Evolutionary conservation across 2,113 vertebrate genomes (phyloP), one percentile per base, ranked within the genome.

Genomic region (Gyps fulvus): DNA sequence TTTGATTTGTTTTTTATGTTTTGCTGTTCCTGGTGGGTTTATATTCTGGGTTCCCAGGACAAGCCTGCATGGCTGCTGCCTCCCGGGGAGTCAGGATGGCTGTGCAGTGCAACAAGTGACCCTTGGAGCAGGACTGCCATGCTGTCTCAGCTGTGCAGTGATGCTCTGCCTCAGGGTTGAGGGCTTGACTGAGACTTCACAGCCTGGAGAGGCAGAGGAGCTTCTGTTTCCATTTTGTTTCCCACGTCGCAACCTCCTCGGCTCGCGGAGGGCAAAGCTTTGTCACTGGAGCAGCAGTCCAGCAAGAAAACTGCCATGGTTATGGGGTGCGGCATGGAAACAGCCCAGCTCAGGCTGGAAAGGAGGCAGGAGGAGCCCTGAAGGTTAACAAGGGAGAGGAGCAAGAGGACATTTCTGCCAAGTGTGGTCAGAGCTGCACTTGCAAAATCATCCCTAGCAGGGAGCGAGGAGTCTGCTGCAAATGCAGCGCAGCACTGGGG

Each of bases 221-320:
- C 42, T 58, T 36, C 49, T 20, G 4, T 47, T 83, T 16, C 62
- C 43, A 5, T 27, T 15, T 26, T 4, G 1, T 17, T 58, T 36
- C 72, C 81, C 42, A 6, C 29, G 10, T 16, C 11, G 1, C 29
- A 11, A 6, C 47, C 25, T 25, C 42, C 43, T 20, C 0, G 2
- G 25, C 3, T 49, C 1, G 0, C 1, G 0, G 31, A 21, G 47
- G 40, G 38, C 59, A 38, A 45, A 62, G 54, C 38, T 42, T 54
- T 79, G 29, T 34, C 57, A 2, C 52, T 4, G 38, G 65, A 83
- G 25, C 49, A n/a, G 16, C 34, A 19, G 12, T 7, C 19, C 1
- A 1, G 34, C 9, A n/a, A n/a, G 57, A 32, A 66, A 81, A 11
- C 47, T 8, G 4, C 5, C 4, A 0, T 0, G 3, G 50, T 13